phyloP scores from a whole-genome alignment of 2,797 vertebrate genomes.

The Carcharodon carcharias region DNA sequence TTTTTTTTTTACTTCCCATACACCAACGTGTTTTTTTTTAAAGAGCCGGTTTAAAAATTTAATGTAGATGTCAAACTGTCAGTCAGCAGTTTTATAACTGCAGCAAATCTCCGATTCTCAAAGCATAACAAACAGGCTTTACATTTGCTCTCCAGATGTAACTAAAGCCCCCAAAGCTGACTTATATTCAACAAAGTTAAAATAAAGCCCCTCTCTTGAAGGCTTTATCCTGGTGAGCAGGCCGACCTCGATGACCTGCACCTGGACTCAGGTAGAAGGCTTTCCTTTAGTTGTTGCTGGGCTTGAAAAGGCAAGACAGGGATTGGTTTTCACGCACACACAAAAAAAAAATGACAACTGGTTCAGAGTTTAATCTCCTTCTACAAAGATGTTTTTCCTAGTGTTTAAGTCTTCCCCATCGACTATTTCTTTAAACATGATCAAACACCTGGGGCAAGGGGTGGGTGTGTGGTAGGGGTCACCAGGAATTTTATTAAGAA shows the following conservation, averaged over 20 bases:
- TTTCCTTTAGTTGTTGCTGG: not conserved
- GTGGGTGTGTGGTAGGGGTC: not conserved
- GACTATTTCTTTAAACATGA: not conserved
- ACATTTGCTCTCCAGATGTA: constrained; percentile 29
- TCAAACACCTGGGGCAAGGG: not conserved
- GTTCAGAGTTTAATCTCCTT: constrained; percentile 2
- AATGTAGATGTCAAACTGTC: not conserved
- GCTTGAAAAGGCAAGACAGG: not conserved
- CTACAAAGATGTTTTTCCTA: not conserved
- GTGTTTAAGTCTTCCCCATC: not conserved
- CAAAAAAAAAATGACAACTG: not conserved
- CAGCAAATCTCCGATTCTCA: constrained; percentile 6
- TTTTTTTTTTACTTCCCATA: not conserved
- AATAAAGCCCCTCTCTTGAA: constrained; percentile 27
- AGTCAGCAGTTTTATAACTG: constrained; percentile 30
- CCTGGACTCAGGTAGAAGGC: not conserved
- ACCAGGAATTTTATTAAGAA: not conserved
- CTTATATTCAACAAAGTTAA: constrained; percentile 20
- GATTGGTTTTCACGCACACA: constrained; percentile 11
- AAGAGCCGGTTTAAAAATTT: not conserved
- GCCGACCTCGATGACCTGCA: constrained; percentile 16
- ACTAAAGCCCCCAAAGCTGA: constrained; percentile 24
- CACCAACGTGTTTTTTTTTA: not conserved
- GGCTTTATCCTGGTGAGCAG: not conserved
- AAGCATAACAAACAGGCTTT: constrained; percentile 30